A percentile compares a stretch with the other conserved stretches of the same genome.
These are phyloP conservation scores for Lineus longissimus DNA, from an alignment of 1,140 invertebrate species.

Conservation along the genomic window DNA sequence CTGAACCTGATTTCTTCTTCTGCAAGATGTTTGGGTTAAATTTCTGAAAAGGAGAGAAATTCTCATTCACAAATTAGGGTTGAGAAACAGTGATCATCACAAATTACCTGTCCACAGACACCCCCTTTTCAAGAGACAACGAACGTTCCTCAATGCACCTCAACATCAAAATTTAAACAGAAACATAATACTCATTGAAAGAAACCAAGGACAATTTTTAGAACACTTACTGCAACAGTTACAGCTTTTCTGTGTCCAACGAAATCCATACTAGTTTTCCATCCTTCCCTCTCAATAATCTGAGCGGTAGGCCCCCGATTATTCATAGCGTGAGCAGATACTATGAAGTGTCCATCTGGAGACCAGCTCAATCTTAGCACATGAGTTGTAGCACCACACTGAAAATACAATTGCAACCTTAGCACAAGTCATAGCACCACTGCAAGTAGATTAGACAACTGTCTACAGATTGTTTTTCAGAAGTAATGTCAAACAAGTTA, in stretches of 20 bases:
- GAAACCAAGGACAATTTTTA: too few species aligned
- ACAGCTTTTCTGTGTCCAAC: conserved; percentile 96
- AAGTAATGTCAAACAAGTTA: too few species aligned
- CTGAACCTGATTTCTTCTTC: conserved; percentile 45
- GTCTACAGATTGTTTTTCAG: too few species aligned
- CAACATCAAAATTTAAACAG: too few species aligned
- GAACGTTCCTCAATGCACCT: too few species aligned
- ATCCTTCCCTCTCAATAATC: conserved; percentile 50
- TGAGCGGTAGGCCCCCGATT: conserved; percentile 87
- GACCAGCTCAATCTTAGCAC: conserved; percentile 92
- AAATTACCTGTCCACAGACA: too few species aligned
- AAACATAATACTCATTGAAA: too few species aligned
- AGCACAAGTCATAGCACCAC: too few species aligned
- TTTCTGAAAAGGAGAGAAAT: conserved; percentile 58
- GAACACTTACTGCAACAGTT: conserved; percentile 76
- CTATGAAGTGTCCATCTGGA: conserved; percentile 92
- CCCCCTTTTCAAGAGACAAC: too few species aligned
- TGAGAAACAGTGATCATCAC: too few species aligned
- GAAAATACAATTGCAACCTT: conserved; percentile 12
- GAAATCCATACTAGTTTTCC: conserved; percentile 81
- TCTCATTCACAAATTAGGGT: too few species aligned
- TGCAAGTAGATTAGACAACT: not conserved
- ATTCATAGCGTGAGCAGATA: conserved; percentile 98
- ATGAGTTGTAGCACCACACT: conserved; percentile 90
- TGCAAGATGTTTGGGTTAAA: conserved; percentile 71